Evolutionary conservation across 2,888 invertebrate genomes (phyloP).

Genomic region (Cinara cedri): DNA sequence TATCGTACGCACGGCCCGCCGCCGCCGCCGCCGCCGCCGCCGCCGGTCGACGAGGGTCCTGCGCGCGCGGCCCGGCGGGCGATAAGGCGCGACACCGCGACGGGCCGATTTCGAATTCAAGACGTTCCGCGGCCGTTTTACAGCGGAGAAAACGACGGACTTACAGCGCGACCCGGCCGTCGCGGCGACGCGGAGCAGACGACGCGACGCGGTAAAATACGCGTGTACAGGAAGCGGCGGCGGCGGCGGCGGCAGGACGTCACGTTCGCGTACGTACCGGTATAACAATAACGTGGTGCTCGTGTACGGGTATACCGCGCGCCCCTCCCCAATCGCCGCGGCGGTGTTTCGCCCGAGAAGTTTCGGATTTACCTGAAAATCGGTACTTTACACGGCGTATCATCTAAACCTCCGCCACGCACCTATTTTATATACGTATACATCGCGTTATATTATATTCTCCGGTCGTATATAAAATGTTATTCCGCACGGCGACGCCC

Average conservation of each 20-base stretch:
- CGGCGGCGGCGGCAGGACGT: not conserved
- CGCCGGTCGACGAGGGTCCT: not conserved
- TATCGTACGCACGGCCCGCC: not conserved
- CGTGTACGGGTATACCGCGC: too few relatives aligned
- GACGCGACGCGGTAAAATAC: conserved; percentile 1
- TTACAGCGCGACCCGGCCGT: too few relatives aligned
- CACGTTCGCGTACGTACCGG: not conserved
- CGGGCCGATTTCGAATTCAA: conserved; percentile 52
- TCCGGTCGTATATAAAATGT: not conserved
- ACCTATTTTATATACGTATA: too few relatives aligned
- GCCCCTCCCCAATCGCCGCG: too few relatives aligned
- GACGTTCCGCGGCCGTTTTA: conserved; percentile 46
- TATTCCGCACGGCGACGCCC: not conserved
- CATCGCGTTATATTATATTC: not conserved
- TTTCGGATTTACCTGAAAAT: conserved; percentile 44
- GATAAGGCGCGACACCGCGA: too few relatives aligned
- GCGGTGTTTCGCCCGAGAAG: not conserved
- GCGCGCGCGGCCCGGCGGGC: too few relatives aligned
- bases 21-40: not conserved
- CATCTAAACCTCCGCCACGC: too few relatives aligned
- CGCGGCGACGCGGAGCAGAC: not conserved
- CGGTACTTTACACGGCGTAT: not conserved
- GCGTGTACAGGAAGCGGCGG: not conserved
- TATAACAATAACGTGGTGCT: too few relatives aligned
- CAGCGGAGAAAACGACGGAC: conserved; percentile 37